Percentiles rank a stretch among this genome's conserved stretches.
These are phyloP conservation scores for Epinotia nisella DNA, from an alignment of 2,888 invertebrate genomes.

Conservation along the genomic window DNA sequence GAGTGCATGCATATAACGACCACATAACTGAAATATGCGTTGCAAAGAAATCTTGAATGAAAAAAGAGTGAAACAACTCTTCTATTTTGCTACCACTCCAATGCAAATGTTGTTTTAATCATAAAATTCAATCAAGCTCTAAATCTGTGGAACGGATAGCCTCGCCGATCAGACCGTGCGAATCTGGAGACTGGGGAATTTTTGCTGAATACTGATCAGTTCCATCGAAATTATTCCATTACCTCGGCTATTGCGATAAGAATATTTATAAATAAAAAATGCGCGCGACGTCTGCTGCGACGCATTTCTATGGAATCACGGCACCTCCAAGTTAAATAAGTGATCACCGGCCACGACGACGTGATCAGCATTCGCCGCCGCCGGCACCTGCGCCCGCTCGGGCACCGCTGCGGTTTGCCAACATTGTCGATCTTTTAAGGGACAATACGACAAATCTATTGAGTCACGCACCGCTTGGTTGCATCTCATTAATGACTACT, in stretches of 20 bases:
- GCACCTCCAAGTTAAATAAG: constrained; percentile 80
- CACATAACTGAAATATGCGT: constrained; percentile 1
- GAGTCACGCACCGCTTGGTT: not conserved
- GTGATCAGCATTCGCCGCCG: constrained; percentile 66
- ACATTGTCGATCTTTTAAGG: not conserved
- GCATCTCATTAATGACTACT: not conserved
- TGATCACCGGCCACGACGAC: constrained; percentile 76
- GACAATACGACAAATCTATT: not conserved
- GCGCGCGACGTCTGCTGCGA: constrained; percentile 66
- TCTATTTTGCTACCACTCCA: constrained; percentile 15
- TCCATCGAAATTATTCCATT: constrained; percentile 77
- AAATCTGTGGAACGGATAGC: constrained; percentile 61
- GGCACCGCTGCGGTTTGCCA: not conserved
- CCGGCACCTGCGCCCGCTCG: constrained; percentile 60
- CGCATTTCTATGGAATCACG: constrained; percentile 80
- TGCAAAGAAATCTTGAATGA: not conserved
- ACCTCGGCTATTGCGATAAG: constrained; percentile 67
- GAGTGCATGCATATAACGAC: constrained; percentile 33
- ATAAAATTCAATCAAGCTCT: constrained; percentile 65
- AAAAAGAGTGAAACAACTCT: constrained; percentile 5
- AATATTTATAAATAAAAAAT: constrained; percentile 81
- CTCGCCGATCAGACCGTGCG: constrained; percentile 59
- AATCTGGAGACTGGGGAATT: constrained; percentile 66
- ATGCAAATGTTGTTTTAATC: constrained; percentile 42
- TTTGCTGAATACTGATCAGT: constrained; percentile 76